A percentile compares a stretch with the other conserved stretches of the same genome.
Evolutionary conservation across 2,888 invertebrate genomes (phyloP).

Genomic region (Suillia variegata): DNA sequence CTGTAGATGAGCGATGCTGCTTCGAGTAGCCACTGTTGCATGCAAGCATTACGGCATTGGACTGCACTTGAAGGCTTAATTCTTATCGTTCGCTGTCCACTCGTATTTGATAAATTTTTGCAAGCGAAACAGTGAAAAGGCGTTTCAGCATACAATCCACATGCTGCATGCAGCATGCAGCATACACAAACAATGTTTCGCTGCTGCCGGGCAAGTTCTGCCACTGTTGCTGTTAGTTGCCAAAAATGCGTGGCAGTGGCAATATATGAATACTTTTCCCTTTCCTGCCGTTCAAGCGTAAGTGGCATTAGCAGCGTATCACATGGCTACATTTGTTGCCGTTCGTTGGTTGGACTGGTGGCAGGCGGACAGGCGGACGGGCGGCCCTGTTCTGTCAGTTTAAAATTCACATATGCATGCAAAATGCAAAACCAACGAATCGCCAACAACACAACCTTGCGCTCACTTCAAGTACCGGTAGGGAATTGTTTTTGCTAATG

Average conservation of each 20-base stretch:
- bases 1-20: background rate
- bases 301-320: background rate
- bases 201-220: no score
- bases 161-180: no score
- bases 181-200: conserved; percentile 8
- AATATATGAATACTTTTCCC: background rate
- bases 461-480: no score
- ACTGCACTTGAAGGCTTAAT: conserved; percentile 39
- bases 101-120: conserved; percentile 19
- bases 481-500: no score
- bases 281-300: background rate
- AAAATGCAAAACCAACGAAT: conserved; percentile 11
- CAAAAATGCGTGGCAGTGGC: conserved; percentile 4
- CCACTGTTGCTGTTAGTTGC: conserved; percentile 3
- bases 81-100: conserved; percentile 42
- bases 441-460: no score
- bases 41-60: background rate
- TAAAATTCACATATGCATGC: conserved; percentile 9
- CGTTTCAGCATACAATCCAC: conserved; percentile 4
- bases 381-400: background rate
- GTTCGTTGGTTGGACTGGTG: no score
- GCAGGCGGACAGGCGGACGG: no score
- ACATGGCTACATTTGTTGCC: background rate
- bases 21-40: conserved; percentile 10
- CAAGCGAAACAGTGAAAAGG: conserved; percentile 24